These are phyloP conservation scores for Cricetomys ansorgei DNA, from an alignment of 2,113 vertebrate species.

Conservation along the genomic window DNA sequence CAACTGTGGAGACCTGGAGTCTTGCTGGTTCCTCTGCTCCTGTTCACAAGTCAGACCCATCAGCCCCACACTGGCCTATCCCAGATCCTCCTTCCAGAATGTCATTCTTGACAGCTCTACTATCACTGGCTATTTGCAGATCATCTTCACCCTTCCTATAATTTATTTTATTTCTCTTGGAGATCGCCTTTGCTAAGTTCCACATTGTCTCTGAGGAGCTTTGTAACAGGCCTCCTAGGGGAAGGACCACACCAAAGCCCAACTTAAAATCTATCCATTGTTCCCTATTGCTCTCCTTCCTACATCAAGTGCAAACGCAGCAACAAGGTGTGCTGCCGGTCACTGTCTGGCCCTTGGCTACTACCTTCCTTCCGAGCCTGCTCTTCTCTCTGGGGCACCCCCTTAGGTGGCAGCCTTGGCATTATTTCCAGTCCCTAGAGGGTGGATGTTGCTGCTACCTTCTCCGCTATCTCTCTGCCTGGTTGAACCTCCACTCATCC, in stretches of 20 bases:
- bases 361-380: too few species aligned
- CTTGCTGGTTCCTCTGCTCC: not conserved
- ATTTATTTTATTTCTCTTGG: not conserved
- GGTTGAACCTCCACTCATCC: not conserved
- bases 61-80: not conserved
- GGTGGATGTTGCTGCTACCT: too few species aligned
- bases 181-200: not conserved
- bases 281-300: not conserved
- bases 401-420: accelerated
- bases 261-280: not conserved
- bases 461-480: not conserved
- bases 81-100: not conserved
- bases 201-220: accelerated
- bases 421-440: not conserved
- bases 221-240: not conserved
- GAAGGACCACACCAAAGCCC: not conserved
- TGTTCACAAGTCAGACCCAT: accelerated
- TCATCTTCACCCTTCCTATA: not conserved
- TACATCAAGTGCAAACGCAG: not conserved
- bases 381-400: too few species aligned
- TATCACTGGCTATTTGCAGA: not conserved
- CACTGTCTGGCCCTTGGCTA: not conserved
- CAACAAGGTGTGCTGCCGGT: accelerated
- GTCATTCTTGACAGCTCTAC: not conserved
- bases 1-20: accelerated